Evolutionary conservation across 2,888 invertebrate genomes (phyloP).

Genomic region (Plagiodera versicolora): DNA sequence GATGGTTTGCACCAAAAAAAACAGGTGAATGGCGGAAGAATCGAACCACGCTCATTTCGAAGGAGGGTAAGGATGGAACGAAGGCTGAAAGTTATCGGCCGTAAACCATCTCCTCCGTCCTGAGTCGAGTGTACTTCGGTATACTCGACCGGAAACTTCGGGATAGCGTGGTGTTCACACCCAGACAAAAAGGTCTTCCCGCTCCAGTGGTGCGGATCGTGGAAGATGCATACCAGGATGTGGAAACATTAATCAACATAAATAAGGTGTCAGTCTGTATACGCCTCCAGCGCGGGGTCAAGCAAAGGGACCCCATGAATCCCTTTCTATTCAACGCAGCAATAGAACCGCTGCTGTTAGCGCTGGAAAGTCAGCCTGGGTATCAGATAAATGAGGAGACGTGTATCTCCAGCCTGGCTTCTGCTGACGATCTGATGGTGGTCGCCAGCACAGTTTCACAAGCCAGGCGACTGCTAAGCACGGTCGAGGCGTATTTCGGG

Average conservation of each 20-base stretch:
- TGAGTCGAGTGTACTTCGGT: constrained; percentile 36
- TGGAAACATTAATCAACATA: constrained; percentile 33
- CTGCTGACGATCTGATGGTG: constrained; percentile 50
- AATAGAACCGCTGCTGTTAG: constrained; percentile 37
- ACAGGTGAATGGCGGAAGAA: constrained; percentile 41
- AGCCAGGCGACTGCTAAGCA: constrained; percentile 38
- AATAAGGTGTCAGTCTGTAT: constrained; percentile 32
- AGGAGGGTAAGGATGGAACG: constrained; percentile 41
- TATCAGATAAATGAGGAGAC: constrained; percentile 19
- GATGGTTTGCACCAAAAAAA: constrained; percentile 26
- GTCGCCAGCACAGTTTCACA: constrained; percentile 39
- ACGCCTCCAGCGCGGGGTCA: constrained; percentile 47
- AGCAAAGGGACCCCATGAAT: constrained; percentile 51
- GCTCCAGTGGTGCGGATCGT: constrained; percentile 38
- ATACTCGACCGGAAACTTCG: constrained; percentile 39
- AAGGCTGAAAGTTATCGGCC: constrained; percentile 22
- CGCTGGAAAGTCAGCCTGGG: constrained; percentile 38
- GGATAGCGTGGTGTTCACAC: constrained; percentile 16
- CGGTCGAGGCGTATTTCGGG: constrained; percentile 34
- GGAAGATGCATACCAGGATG: constrained; percentile 43
- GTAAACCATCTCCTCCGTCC: too few species aligned
- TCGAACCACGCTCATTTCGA: constrained; percentile 42
- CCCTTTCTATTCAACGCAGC: constrained; percentile 49
- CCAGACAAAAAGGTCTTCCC: constrained; percentile 45
- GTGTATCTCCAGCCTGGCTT: constrained; percentile 44